Evolutionary conservation across 64 coral and sea anemone genomes (phyloP).

Genomic region (Trachythela sp.): DNA sequence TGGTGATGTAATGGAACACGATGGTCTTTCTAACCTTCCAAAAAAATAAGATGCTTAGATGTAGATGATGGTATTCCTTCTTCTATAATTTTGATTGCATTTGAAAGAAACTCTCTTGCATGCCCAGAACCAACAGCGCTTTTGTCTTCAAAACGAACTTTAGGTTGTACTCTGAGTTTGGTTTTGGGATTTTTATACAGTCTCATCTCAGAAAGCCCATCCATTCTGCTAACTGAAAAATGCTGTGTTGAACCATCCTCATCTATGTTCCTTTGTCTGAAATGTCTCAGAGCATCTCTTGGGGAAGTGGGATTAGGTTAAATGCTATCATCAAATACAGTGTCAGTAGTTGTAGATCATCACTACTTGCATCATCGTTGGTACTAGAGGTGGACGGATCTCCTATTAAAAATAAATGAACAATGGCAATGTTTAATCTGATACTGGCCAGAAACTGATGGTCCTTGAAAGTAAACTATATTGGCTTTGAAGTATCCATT

Average conservation of each 20-base stretch:
- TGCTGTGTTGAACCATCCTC: neutral
- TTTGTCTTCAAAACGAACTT: constrained; percentile 43
- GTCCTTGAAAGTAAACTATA: no score
- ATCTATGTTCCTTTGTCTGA: neutral
- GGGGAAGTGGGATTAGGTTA: neutral
- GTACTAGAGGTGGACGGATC: neutral
- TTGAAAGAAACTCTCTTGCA: constrained; percentile 29
- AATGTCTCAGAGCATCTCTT: constrained; percentile 24
- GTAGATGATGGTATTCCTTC: constrained; percentile 42
- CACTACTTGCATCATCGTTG: neutral
- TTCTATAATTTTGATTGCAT: constrained; percentile 50
- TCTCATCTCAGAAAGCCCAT: constrained; percentile 23
- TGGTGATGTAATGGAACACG: constrained; percentile 28
- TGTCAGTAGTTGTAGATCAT: constrained; percentile 20
- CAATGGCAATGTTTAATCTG: neutral
- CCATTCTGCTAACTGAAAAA: constrained; percentile 29
- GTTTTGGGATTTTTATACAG: constrained; percentile 50
- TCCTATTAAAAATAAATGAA: neutral
- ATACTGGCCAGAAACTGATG: no score
- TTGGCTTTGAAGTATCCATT: no score
- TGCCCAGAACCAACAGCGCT: constrained; percentile 46
- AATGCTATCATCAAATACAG: constrained; percentile 19
- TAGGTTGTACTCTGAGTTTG: constrained; percentile 20
- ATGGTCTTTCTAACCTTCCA: constrained; percentile 50
- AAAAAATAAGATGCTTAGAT: constrained; percentile 42